Evolutionary conservation across 2,797 vertebrate genomes (phyloP).

Genomic region (Cuniculus paca): DNA sequence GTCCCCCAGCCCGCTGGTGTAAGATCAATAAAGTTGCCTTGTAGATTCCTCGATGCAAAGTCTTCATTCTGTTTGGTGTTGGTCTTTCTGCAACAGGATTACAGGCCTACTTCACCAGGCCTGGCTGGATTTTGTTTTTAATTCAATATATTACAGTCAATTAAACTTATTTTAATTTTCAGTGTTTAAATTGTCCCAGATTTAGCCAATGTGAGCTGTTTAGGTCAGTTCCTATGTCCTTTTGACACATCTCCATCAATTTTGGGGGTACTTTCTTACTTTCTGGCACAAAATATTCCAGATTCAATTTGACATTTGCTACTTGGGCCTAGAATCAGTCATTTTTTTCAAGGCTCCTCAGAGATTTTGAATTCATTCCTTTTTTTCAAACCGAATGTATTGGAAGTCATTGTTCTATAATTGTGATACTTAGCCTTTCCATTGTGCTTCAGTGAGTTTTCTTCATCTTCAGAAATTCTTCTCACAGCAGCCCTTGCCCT

Average conservation of each 20-base stretch:
- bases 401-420: conserved; percentile 15
- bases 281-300: conserved; percentile 64
- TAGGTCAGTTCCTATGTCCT: neutral
- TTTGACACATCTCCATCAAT: neutral
- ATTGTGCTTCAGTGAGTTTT: neutral
- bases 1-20: too few species aligned
- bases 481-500: neutral
- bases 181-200: neutral
- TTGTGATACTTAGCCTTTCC: neutral
- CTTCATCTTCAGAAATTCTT: neutral
- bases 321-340: neutral
- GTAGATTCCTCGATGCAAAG: too few species aligned
- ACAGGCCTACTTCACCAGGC: neutral
- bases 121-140: neutral
- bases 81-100: neutral
- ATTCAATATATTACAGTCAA: neutral
- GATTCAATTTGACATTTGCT: conserved; percentile 47
- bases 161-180: conserved; percentile 35
- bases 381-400: conserved; percentile 6
- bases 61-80: too few species aligned
- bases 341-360: conserved; percentile 33
- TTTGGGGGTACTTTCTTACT: conserved; percentile 38
- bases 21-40: too few species aligned
- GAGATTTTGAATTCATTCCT: neutral
- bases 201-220: neutral